Evolutionary conservation across 2,888 invertebrate species (phyloP).

Genomic region (Anodontia alba): DNA sequence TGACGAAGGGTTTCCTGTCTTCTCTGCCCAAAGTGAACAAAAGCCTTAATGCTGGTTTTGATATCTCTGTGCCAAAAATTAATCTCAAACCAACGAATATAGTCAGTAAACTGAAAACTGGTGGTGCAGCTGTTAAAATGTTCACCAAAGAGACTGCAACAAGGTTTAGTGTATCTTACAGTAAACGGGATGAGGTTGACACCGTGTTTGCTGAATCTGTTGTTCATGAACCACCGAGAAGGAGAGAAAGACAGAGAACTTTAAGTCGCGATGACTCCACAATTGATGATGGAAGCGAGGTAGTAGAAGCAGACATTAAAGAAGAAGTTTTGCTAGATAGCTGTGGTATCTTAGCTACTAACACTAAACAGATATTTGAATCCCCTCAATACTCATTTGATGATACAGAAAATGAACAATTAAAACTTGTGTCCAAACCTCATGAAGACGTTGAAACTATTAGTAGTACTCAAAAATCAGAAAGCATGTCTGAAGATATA

Average conservation of each 20-base stretch:
- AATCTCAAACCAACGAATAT: constrained; percentile 47
- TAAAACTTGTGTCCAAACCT: not conserved
- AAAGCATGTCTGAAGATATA: not conserved
- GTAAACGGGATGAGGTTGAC: constrained; percentile 18
- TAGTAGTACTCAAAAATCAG: constrained; percentile 2
- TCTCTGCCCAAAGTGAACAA: constrained; percentile 47
- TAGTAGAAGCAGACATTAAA: constrained; percentile 60
- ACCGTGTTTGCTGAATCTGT: constrained; percentile 8
- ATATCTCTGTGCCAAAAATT: constrained; percentile 48
- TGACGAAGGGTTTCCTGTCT: constrained; percentile 25
- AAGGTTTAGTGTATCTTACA: constrained; percentile 47
- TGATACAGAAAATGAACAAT: constrained; percentile 13
- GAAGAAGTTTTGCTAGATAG: constrained; percentile 82
- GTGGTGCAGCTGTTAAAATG: constrained; percentile 45
- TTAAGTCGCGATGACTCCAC: constrained; percentile 58
- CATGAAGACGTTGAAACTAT: not conserved
- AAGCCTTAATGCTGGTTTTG: constrained; percentile 28
- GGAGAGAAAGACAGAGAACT: constrained; percentile 23
- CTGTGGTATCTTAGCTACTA: constrained; percentile 84
- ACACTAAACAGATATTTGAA: constrained; percentile 72
- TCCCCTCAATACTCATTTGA: constrained; percentile 51
- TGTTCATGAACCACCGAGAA: not conserved
- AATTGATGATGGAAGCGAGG: constrained; percentile 52
- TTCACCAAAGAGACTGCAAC: constrained; percentile 49
- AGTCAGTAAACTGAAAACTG: constrained; percentile 59